Conservation (phyloP, 1,140 invertebrate species). For the Potamilus streckersoni region DNA sequence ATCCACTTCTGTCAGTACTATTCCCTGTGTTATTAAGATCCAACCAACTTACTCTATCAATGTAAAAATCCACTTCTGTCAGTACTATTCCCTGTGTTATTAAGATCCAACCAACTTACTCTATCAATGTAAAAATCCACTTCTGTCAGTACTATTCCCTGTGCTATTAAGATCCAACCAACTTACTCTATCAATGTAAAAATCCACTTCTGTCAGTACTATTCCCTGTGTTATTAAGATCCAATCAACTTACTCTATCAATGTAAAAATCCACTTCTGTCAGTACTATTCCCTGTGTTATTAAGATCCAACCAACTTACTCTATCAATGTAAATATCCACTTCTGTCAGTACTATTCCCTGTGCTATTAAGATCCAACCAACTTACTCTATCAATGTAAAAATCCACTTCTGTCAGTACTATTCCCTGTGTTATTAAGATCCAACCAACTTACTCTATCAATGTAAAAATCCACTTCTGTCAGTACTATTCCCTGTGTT, state of each 20-base stretch:
- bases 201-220: conserved; percentile 99
- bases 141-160: too few species aligned
- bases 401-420: conserved; percentile 99
- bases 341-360: too few species aligned
- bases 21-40: too few species aligned
- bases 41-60: conserved; percentile 79
- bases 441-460: conserved; percentile 76
- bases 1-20: too few species aligned
- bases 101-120: conserved; percentile 41
- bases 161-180: too few species aligned
- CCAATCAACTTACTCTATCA: conserved; percentile 76
- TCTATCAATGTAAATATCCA: conserved; percentile 99
- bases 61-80: conserved; percentile 99
- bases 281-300: too few species aligned
- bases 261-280: conserved; percentile 99
- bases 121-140: conserved; percentile 99
- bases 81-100: too few species aligned
- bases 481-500: too few species aligned
- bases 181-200: conserved; percentile 92
- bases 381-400: conserved; percentile 89
- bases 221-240: too few species aligned
- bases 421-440: too few species aligned
- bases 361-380: too few species aligned
- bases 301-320: conserved; percentile 38
- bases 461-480: conserved; percentile 99